Evolutionary conservation across 2,797 vertebrate genomes (phyloP).

Genomic region (Siniperca scherzeri): DNA sequence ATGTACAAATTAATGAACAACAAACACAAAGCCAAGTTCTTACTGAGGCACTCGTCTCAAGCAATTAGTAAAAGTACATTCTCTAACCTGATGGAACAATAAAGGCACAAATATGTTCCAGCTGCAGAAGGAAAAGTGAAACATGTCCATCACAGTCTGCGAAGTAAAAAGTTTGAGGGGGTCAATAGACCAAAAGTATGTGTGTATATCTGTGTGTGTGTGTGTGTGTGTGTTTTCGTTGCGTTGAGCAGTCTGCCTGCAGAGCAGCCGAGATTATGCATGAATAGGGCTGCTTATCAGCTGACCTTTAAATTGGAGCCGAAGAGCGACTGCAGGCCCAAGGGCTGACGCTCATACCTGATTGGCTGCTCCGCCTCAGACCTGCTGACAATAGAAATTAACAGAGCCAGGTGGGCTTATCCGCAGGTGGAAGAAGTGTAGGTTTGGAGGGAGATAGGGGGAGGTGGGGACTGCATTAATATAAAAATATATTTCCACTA

Average conservation of each 20-base stretch:
- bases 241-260: slow-evolving; percentile 59
- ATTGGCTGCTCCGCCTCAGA: slow-evolving; percentile 80
- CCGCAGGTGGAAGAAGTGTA: slow-evolving; percentile 69
- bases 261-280: slow-evolving; percentile 83
- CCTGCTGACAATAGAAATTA: slow-evolving; percentile 87
- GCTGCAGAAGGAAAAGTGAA: slow-evolving; percentile 39
- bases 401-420: slow-evolving; percentile 78
- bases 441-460: slow-evolving; percentile 57
- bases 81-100: slow-evolving; percentile 46
- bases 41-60: slow-evolving; percentile 38
- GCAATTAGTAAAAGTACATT: slow-evolving; percentile 65
- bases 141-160: slow-evolving; percentile 20
- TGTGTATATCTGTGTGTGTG: slow-evolving; percentile 37
- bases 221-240: slow-evolving; percentile 37
- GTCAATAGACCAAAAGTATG: slow-evolving; percentile 41
- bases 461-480: slow-evolving; percentile 62
- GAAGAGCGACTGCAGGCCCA: slow-evolving; percentile 79
- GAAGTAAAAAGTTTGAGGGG: slow-evolving; percentile 59
- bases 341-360: slow-evolving; percentile 76
- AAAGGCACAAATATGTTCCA: slow-evolving; percentile 14
- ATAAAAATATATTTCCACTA: slow-evolving; percentile 76
- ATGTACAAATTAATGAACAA: slow-evolving; percentile 74
- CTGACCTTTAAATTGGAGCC: slow-evolving; percentile 89
- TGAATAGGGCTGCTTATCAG: slow-evolving; percentile 85
- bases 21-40: slow-evolving; percentile 66